Base-by-base conservation (phyloP, 1,140 invertebrate species). In the Antheraea mylitta region DNA sequence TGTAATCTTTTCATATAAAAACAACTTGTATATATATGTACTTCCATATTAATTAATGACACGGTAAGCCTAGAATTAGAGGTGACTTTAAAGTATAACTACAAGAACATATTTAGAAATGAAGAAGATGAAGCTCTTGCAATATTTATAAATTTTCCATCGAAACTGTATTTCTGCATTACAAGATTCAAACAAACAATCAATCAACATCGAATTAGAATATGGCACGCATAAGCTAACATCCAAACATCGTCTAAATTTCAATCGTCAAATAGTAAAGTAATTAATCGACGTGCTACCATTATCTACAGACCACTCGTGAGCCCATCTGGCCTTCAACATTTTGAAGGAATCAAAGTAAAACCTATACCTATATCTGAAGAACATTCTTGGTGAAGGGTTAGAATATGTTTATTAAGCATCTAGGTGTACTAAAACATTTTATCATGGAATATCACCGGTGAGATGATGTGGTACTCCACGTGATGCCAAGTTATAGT, bases 321-420 rank as follows among this genome's bases (percentile, higher is more conserved):
- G 92, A 58, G 92, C 90, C 92, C 90, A 92, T 64, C 92, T 93
- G 30, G 87, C 83, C 61, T 90, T 92, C 37, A 92, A 77, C 68
- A 82, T 87, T 30, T 77, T 79, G 18, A 89, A 91, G 38, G 83
- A 82, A 3, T 82, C 75, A 8, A 78, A 69, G 66, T 91, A 93
- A 63, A 92, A 85, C 68, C 81, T 80, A 64, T 91, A 93, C 9
- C 79, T 68, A 36, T 85, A 89, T 36, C 80, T 83, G 18, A 72
- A 71, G 0, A 45, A 71, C 0, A 37, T 84, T 77, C 8, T 72
- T 78, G 5, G 72, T 93, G 91, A 7, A 77, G 75, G 22, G 79
- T 81, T 66, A 88, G 91, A 7, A 92, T 80, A 58, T 93, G 92
- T 74, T 92, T 92, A 58, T 92, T 89, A 0, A 92, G 65, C 79